Conservation (phyloP, 2,797 vertebrate genomes). For the Delichon dasypus region DNA sequence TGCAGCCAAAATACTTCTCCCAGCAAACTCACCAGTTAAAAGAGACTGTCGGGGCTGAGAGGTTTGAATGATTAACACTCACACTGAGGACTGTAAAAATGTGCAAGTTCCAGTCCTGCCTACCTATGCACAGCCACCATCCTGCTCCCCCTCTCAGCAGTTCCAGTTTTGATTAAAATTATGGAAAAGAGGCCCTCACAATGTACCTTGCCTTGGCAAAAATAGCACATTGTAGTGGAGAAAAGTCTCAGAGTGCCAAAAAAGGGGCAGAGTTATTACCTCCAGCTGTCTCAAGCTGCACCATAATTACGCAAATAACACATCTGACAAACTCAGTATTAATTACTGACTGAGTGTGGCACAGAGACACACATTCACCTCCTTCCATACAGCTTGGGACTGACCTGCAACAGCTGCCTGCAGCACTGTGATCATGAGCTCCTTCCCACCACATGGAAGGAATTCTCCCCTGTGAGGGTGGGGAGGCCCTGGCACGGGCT, state of each 20-base stretch:
- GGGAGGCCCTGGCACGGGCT: background rate
- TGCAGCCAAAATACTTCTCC: slow-evolving; percentile 4
- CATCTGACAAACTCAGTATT: background rate
- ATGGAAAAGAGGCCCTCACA: background rate
- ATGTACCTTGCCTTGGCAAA: background rate
- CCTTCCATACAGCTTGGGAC: background rate
- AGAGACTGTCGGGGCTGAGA: background rate
- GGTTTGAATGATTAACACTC: background rate
- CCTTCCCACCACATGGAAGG: accelerated
- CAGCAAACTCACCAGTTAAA: background rate
- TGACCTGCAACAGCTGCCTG: background rate
- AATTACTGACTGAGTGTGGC: background rate
- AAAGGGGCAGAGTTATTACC: slow-evolving; percentile 3
- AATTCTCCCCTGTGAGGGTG: background rate
- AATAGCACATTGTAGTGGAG: accelerated
- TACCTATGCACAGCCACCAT: background rate
- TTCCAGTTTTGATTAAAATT: background rate
- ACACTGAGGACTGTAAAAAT: background rate
- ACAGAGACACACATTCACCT: background rate
- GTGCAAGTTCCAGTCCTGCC: background rate
- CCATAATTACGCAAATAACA: background rate
- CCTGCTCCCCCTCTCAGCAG: background rate
- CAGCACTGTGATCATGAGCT: background rate
- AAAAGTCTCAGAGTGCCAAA: background rate
- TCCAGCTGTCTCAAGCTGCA: background rate